Base-by-base conservation (phyloP, 2,797 vertebrate species). In the Xenentodon cancila region DNA sequence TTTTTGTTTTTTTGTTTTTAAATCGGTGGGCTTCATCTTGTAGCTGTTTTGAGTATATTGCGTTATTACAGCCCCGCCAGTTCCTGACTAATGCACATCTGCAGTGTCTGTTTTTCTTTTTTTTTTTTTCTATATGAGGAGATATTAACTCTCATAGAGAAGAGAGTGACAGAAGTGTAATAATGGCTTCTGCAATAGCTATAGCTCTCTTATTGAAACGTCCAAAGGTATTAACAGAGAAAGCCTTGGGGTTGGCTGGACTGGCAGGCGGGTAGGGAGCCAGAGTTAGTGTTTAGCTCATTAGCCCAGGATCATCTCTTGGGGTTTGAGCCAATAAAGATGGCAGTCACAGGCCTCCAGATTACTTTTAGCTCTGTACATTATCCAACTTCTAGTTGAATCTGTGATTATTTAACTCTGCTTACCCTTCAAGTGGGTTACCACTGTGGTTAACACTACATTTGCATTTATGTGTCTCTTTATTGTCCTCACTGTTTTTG, bases 271-370 rank as follows among this genome's bases (percentile, higher is more conserved):
- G 75, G 66, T 77, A 32, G 80, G 74, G 64, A 59, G 77, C 85
- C 88, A 90, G 79, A 90, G 77, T 88, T 86, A 80, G 63, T 68
- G 85, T 88, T 78, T 79, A 82, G 84, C 89, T 92, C 86, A 88
- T 91, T 94, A 91, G 89, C 84, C 82, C 53, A 81, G 71, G 53
- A 71, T 90, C 90, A 92, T 89, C 91, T 93, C 92, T 73, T 2
- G 84, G 91, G 93, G 88, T 93, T 92, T 92, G 84, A 84, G 80
- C 91, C 92, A 93, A 92, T 93, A 96, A 94, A 93, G 90, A 94
- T 92, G 91, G 91, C 92, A 94, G 93, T 92, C 89, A 94, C 80
- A 81, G 89, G 88, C 91, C 93, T 8, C 90, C 91, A 92, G 94
- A 95, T 94, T 94, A 94, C 90, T 88, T 91, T 95, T 93, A 84